A percentile compares a stretch with the other conserved stretches of the same genome.
Evolutionary conservation across 1,140 invertebrate species (phyloP).

Genomic region (Acromyrmex charruanus): DNA sequence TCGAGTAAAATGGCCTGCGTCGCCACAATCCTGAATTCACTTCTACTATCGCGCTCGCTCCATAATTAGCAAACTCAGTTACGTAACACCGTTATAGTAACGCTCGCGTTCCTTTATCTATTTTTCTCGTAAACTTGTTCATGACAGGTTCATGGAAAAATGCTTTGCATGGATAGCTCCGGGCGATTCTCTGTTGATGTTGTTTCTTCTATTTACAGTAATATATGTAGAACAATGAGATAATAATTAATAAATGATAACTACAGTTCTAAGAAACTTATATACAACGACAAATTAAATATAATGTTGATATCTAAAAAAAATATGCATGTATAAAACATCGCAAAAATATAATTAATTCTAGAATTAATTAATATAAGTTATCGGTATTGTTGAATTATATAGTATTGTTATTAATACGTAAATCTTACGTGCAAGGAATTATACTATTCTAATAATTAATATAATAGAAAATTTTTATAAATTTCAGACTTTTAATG

Average conservation of each 20-base stretch:
- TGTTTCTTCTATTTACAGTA: background rate
- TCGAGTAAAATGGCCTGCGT: slow-evolving; percentile 70
- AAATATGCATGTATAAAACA: background rate
- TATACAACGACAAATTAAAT: background rate
- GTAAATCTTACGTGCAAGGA: no score
- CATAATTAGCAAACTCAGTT: slow-evolving; percentile 77
- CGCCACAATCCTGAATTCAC: slow-evolving; percentile 72
- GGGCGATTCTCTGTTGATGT: background rate
- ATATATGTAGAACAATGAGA: slow-evolving; percentile 21
- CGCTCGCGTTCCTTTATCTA: slow-evolving; percentile 43
- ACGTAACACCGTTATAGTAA: slow-evolving; percentile 64
- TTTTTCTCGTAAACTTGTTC: slow-evolving; percentile 54
- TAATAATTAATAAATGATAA: slow-evolving; percentile 11
- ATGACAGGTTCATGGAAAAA: slow-evolving; percentile 54
- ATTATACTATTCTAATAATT: no score
- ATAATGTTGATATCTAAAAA: background rate
- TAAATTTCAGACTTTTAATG: no score
- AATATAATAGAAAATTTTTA: no score
- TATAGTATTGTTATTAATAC: no score
- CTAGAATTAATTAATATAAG: no score
- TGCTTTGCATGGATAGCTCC: slow-evolving; percentile 16
- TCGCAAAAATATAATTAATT: background rate
- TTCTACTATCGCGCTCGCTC: slow-evolving; percentile 71
- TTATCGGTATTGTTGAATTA: no score
- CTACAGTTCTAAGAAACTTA: background rate